Conservation (phyloP, 1,140 invertebrate species). For the Danaus plexippus region DNA sequence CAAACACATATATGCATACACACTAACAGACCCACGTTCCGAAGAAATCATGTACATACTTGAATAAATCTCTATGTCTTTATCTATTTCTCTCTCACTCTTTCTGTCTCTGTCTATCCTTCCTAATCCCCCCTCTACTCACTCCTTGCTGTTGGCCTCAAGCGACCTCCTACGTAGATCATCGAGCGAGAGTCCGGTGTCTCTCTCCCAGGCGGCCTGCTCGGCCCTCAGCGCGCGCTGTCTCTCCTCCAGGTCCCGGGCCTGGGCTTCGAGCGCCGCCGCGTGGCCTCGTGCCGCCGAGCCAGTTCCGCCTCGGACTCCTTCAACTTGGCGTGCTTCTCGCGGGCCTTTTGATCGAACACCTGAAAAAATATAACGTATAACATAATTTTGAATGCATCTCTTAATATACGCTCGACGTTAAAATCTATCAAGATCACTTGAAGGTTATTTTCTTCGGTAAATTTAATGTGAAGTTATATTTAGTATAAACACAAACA, state of each 20-base stretch:
- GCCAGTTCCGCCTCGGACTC: constrained; percentile 90
- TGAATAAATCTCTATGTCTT: no score
- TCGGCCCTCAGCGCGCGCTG: constrained; percentile 89
- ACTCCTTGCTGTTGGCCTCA: constrained; percentile 91
- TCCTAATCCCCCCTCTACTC: constrained; percentile 52
- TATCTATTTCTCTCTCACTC: no score
- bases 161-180: constrained; percentile 86
- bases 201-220: constrained; percentile 89
- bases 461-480: no score
- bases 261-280: constrained; percentile 86
- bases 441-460: no score
- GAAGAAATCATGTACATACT: no score
- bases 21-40: no score
- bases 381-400: no score
- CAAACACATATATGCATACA: no score
- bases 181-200: constrained; percentile 89
- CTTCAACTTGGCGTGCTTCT: constrained; percentile 94
- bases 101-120: no score
- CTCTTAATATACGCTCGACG: no score
- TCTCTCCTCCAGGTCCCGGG: constrained; percentile 92
- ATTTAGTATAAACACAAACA: no score
- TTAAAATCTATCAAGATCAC: no score
- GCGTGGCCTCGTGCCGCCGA: constrained; percentile 75
- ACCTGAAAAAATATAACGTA: constrained; percentile 45
- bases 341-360: constrained; percentile 88